Percentiles rank a stretch among this genome's conserved stretches.
phyloP scores from a whole-genome alignment of 2,797 vertebrate species.

The Dryobates pubescens region DNA sequence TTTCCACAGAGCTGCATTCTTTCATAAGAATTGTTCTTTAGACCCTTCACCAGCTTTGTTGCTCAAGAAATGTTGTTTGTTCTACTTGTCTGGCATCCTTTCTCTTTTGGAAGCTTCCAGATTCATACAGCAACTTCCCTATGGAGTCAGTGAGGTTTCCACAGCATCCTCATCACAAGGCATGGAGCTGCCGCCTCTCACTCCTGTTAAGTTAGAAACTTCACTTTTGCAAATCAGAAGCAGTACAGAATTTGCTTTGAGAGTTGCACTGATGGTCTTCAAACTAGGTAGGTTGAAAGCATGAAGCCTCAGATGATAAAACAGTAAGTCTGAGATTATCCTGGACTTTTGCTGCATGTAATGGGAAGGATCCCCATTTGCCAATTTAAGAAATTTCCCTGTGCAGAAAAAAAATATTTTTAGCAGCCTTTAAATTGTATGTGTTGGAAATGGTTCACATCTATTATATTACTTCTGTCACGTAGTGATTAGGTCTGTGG shows the following conservation, averaged over 20 bases:
- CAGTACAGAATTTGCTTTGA: neutral
- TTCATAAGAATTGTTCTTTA: neutral
- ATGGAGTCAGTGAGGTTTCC: neutral
- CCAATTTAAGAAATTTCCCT: neutral
- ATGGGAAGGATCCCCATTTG: neutral
- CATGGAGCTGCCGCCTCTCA: neutral
- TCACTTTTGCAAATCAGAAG: neutral
- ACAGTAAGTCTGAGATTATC: neutral
- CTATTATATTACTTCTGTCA: neutral
- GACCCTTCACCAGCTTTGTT: neutral
- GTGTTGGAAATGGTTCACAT: neutral
- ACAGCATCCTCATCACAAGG: accelerated
- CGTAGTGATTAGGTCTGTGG: neutral
- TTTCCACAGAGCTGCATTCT: neutral
- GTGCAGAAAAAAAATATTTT: neutral
- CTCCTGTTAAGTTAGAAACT: neutral
- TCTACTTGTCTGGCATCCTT: neutral
- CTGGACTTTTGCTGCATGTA: neutral
- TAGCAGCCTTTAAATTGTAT: neutral
- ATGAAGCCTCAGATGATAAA: neutral
- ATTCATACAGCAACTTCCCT: neutral
- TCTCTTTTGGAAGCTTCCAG: neutral
- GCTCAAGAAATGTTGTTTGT: neutral
- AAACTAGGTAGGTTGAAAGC: neutral
- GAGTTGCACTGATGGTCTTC: neutral